Conservation (phyloP, 2,888 invertebrate species). For the Eilema griseolum region DNA sequence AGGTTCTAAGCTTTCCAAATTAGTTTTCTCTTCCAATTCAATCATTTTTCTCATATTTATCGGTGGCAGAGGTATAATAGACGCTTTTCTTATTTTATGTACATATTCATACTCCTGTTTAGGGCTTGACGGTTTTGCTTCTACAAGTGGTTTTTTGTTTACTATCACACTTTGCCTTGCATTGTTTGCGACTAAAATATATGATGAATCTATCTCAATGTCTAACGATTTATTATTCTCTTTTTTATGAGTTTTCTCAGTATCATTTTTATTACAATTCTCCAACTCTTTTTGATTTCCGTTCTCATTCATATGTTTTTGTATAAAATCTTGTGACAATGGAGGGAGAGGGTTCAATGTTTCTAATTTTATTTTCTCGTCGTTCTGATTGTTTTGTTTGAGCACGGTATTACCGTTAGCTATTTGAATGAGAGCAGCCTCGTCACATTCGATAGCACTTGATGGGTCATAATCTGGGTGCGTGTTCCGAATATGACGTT, state of each 20-base stretch:
- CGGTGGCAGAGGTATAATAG: constrained; percentile 72
- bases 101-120: constrained; percentile 73
- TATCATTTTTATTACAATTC: background rate
- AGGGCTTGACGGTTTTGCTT: constrained; percentile 53
- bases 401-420: constrained; percentile 42
- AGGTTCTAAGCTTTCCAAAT: constrained; percentile 62
- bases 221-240: constrained; percentile 28
- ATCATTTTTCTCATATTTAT: constrained; percentile 76
- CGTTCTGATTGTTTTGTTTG: constrained; percentile 37
- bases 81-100: constrained; percentile 80
- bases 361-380: constrained; percentile 70
- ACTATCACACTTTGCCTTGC: constrained; percentile 82
- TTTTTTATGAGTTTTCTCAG: background rate
- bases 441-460: constrained; percentile 73
- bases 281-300: constrained; percentile 34
- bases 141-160: constrained; percentile 62
- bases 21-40: constrained; percentile 64
- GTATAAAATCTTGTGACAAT: constrained; percentile 70
- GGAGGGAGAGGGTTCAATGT: constrained; percentile 76
- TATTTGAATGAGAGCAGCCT: constrained; percentile 63
- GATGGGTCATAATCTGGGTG: constrained; percentile 86
- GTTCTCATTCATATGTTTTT: constrained; percentile 65
- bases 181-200: constrained; percentile 80
- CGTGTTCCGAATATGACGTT: constrained; percentile 91
- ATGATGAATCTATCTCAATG: constrained; percentile 67